phyloP scores from a whole-genome alignment of 64 coral and sea anemone genomes.

The Astreopora myriophthalma region DNA sequence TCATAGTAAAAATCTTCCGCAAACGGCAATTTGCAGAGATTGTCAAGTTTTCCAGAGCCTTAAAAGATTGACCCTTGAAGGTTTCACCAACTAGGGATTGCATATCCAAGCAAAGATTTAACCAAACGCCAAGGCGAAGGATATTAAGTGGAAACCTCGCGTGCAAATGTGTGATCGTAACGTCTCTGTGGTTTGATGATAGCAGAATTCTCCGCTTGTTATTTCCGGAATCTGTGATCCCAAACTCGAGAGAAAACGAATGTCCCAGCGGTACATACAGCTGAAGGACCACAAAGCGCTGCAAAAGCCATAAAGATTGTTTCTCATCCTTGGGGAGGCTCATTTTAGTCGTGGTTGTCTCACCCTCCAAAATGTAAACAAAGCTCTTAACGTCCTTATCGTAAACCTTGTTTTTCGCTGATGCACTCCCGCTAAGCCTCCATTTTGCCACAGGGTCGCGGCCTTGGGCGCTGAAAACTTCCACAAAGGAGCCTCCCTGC shows the following conservation, averaged over 20 bases:
- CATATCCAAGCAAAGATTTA: slow-evolving; percentile 91
- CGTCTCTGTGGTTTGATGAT: slow-evolving; percentile 92
- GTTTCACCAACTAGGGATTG: slow-evolving; percentile 87
- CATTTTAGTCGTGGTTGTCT: slow-evolving; percentile 98
- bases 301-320: slow-evolving; percentile 86
- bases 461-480: slow-evolving; percentile 96
- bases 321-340: slow-evolving; percentile 95
- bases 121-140: slow-evolving; percentile 86
- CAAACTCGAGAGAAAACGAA: slow-evolving; percentile 95
- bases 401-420: slow-evolving; percentile 80
- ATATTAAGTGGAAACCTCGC: slow-evolving; percentile 94
- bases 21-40: slow-evolving; percentile 95
- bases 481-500: slow-evolving; percentile 93
- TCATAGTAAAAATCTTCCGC: slow-evolving; percentile 97
- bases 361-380: slow-evolving; percentile 97
- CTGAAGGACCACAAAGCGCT: slow-evolving; percentile 87
- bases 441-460: slow-evolving; percentile 95
- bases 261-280: slow-evolving; percentile 84
- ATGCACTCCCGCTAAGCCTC: slow-evolving; percentile 72
- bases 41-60: slow-evolving; percentile 87
- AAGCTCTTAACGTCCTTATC: slow-evolving; percentile 97
- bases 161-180: slow-evolving; percentile 90
- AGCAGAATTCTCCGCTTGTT: slow-evolving; percentile 92
- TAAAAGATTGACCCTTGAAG: slow-evolving; percentile 93
- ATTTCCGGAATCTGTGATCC: slow-evolving; percentile 82